Evolutionary conservation across 2,797 vertebrate genomes (phyloP), one percentile per base, ranked within the genome.

Genomic region (Sorex maritimensis): DNA sequence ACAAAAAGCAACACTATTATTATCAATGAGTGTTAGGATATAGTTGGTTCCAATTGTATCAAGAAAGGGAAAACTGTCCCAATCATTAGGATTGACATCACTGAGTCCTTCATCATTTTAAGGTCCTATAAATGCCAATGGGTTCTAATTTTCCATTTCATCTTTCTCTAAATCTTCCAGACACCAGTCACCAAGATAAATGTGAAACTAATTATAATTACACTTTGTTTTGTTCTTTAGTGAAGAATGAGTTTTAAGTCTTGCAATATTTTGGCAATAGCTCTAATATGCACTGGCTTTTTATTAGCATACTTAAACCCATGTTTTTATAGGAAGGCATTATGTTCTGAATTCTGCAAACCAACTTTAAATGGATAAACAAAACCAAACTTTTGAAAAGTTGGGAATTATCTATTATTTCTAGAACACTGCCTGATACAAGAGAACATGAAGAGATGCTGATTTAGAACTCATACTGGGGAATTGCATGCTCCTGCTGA

Each of bases 1-100:
- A 61, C 63, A 75, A 83, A 90, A 86, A 96, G 90, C 49, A 88
- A 77, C 58, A 28, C 88, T 90, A 90, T 84, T 79, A 28, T 41
- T 74, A 87, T 41, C 0, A 0, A 67, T 55, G 74, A 91, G 26
- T 17, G 79, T 80, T 65, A 78, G 49, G 88, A n/a, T 24, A 58
- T 71, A 49, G 19, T 21, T 30, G 17, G 21, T 61, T 80, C 44
- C 7, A 34, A 87, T 15, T 81, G 23, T 87, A 52, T 85, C 23
- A 44, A 46, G 34, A 55, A 77, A 83, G 78, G 46, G 41, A 81
- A 93, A 88, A 86, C 15, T 10, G 17, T 61, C 30, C 24, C 65
- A 23, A 58, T 77, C 34, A 28, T 46, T 77, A 81, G 71, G 30
- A 38, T 85, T 74, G 58, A 86, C 2, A 58, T 88, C 28, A 79